Evolutionary conservation across 2,888 invertebrate species (phyloP).

Genomic region (Tetheella fluctuosa): DNA sequence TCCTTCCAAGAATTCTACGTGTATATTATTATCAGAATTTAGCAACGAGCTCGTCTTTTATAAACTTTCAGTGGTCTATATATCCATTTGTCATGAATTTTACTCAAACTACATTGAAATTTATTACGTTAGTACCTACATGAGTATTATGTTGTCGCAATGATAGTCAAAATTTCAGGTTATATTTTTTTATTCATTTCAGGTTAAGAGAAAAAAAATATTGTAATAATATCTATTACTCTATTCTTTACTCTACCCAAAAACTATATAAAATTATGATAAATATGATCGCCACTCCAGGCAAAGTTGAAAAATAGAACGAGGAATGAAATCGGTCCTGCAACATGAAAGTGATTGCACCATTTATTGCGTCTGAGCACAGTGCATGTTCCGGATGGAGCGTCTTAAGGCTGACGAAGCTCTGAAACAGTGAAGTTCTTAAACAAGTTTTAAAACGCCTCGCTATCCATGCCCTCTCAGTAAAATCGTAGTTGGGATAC

Average conservation of each 20-base stretch:
- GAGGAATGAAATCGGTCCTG: constrained; percentile 61
- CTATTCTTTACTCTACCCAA: too few species aligned
- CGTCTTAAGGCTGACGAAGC: constrained; percentile 53
- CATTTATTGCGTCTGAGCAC: constrained; percentile 76
- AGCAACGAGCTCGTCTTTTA: too few species aligned
- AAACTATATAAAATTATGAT: background rate
- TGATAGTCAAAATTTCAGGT: too few species aligned
- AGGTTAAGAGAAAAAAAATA: too few species aligned
- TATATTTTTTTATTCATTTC: too few species aligned
- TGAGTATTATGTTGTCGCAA: too few species aligned
- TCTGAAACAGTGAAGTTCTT: constrained; percentile 69
- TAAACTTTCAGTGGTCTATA: background rate
- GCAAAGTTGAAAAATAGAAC: constrained; percentile 37
- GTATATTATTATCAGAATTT: too few species aligned
- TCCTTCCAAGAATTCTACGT: too few species aligned
- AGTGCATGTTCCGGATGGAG: constrained; percentile 68
- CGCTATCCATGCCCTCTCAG: constrained; percentile 41
- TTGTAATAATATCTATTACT: too few species aligned
- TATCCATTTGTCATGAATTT: background rate
- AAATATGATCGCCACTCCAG: constrained; percentile 13
- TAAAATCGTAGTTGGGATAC: constrained; percentile 34
- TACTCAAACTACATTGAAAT: background rate
- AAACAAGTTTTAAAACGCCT: constrained; percentile 73
- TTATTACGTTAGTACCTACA: too few species aligned
- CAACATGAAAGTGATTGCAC: constrained; percentile 66